Base-by-base conservation (phyloP, 2,113 vertebrate genomes). In the Pleuronectes platessa region DNA sequence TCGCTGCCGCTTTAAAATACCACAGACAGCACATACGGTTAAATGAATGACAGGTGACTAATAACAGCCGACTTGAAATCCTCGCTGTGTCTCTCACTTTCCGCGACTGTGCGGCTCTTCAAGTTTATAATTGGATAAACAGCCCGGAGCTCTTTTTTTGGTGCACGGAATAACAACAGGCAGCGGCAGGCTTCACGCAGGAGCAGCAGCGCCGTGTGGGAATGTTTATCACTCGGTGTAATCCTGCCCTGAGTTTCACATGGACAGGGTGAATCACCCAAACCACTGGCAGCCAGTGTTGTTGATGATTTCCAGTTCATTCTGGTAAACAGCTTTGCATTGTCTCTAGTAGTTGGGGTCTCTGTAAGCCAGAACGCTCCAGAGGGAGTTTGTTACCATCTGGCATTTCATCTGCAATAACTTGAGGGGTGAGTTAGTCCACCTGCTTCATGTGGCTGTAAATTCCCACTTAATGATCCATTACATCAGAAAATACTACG, bases 261-360 rank as follows among this genome's bases (percentile, higher is more conserved):
- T 74, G 66, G 42, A 83, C 71, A 21, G 27, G 70, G 79, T 92
- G 92, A 91, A 86, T 89, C 90, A 89, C 84, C 78, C 79, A 88
- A 90, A 86, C 90, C 83, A 71, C 85, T 77, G 76, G 86, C 85
- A 83, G 88, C 78, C 82, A 37, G 82, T 82, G 90, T 74, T 87
- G 90, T 90, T 79, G 73, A 72, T 68, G 71, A 74, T 72, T 87
- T 90, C 90, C 86, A 90, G 91, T 75, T 65, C 60, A 24, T 92
- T 93, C 89, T 86, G 83, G 90, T 83, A 89, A 89, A 92, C 89
- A 84, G 91, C 86, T 85, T 82, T 88, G 88, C 79, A 79, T 92
- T 93, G 89, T 86, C 84, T 86, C 78, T 74, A 63, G 68, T 75
- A 60, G 78, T 86, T 15, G 68, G 72, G 82, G 74, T 81, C 82